phyloP scores from a whole-genome alignment of 2,888 invertebrate species.

The Temnothorax unifasciatus region DNA sequence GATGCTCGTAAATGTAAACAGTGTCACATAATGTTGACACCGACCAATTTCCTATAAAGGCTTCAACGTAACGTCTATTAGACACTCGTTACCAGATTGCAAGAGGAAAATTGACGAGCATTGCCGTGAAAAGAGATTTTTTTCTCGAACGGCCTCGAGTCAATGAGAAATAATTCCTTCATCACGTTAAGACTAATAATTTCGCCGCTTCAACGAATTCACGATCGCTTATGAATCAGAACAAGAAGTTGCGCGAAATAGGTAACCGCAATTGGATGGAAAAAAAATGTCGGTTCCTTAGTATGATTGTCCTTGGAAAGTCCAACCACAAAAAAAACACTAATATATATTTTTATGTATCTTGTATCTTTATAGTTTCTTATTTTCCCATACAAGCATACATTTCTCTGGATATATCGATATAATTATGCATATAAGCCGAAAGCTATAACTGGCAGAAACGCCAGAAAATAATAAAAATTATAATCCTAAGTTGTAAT shows the following conservation, averaged over 20 bases:
- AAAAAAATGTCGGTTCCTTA: constrained; percentile 43
- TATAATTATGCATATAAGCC: not conserved
- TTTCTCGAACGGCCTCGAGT: not conserved
- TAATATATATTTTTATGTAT: not conserved
- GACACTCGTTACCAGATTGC: not conserved
- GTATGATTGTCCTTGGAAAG: constrained; percentile 48
- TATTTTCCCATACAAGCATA: not conserved
- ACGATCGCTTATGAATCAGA: constrained; percentile 47
- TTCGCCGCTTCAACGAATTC: not conserved
- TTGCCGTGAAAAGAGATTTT: not conserved
- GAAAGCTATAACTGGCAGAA: not conserved
- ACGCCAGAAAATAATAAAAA: not conserved
- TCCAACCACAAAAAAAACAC: not conserved
- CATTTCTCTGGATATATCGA: not conserved
- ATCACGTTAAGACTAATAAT: not conserved
- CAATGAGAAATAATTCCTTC: not conserved
- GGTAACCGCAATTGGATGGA: constrained; percentile 44
- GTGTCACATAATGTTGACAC: not conserved
- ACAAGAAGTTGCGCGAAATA: constrained; percentile 58
- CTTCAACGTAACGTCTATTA: not conserved
- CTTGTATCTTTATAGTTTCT: not conserved
- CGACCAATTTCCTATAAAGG: not conserved
- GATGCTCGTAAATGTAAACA: not conserved
- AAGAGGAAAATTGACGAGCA: not conserved
- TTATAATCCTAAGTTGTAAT: not conserved